Evolutionary conservation across 1,140 invertebrate species (phyloP).

Genomic region (Lanistes nyassanus): DNA sequence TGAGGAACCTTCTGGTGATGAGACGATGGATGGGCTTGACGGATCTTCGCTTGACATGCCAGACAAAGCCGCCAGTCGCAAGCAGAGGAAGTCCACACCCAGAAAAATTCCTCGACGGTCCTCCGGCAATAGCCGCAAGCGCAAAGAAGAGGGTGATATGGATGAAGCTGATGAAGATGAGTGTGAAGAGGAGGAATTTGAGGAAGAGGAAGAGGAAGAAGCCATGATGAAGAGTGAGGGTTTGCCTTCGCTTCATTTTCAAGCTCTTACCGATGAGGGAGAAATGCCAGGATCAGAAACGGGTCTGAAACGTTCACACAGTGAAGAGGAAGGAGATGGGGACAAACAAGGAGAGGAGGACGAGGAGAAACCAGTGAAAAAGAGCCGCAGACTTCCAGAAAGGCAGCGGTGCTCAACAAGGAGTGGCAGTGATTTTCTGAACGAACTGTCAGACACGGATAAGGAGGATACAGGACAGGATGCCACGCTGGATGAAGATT

Average conservation of each 20-base stretch:
- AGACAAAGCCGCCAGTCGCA: conserved; percentile 36
- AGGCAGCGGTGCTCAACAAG: not conserved
- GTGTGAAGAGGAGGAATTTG: not conserved
- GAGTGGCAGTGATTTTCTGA: conserved; percentile 15
- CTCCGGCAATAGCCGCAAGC: not conserved
- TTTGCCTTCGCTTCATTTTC: not conserved
- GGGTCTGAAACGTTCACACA: too few relatives aligned
- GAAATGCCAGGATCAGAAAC: not conserved
- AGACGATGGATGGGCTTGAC: conserved; percentile 22
- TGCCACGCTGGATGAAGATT: conserved; percentile 23
- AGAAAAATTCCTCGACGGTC: conserved; percentile 28
- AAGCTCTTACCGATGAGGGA: conserved; percentile 13
- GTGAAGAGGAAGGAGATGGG: conserved; percentile 25
- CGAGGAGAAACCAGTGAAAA: conserved; percentile 1
- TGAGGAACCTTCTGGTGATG: conserved; percentile 34
- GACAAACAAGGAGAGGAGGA: conserved; percentile 14
- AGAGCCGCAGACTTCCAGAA: conserved; percentile 5
- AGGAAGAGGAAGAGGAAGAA: conserved; percentile 9
- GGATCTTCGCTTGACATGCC: conserved; percentile 6
- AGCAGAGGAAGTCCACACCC: conserved; percentile 43
- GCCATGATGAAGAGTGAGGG: not conserved
- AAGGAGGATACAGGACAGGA: conserved; percentile 15
- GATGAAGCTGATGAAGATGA: conserved; percentile 22
- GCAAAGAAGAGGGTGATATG: conserved; percentile 7
- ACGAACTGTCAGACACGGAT: conserved; percentile 10